These are phyloP conservation scores for Hyles euphorbiae DNA, from an alignment of 1,140 invertebrate genomes.

Conservation along the genomic window DNA sequence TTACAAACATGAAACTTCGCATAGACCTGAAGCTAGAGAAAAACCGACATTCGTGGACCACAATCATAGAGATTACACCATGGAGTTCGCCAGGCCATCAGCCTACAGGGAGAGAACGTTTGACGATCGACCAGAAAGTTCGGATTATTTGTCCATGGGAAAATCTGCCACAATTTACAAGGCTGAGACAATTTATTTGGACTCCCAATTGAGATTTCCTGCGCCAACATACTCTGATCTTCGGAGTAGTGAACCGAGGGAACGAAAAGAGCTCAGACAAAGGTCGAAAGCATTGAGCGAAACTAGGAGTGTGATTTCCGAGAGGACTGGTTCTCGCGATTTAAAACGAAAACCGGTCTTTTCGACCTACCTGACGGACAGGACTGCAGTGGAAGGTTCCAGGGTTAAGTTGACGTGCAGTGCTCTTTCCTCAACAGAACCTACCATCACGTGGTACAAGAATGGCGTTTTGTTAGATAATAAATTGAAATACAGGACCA, in stretches of 20 bases:
- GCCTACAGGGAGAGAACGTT: slow-evolving; percentile 42
- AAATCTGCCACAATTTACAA: slow-evolving; percentile 43
- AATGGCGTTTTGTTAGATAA: slow-evolving; percentile 79
- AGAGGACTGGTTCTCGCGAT: slow-evolving; percentile 58
- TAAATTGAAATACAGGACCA: slow-evolving; percentile 76
- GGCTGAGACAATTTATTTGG: slow-evolving; percentile 44
- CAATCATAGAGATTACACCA: slow-evolving; percentile 39
- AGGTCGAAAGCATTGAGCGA: slow-evolving; percentile 47
- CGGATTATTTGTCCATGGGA: slow-evolving; percentile 4
- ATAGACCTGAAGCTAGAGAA: slow-evolving; percentile 14
- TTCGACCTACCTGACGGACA: slow-evolving; percentile 86
- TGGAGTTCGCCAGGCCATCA: slow-evolving; percentile 47
- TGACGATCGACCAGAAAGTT: slow-evolving; percentile 21
- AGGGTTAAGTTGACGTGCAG: slow-evolving; percentile 89
- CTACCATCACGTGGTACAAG: slow-evolving; percentile 89
- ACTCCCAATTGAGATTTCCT: slow-evolving; percentile 42
- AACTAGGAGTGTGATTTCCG: slow-evolving; percentile 38
- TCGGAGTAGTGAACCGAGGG: slow-evolving; percentile 23
- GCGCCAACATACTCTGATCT: slow-evolving; percentile 17
- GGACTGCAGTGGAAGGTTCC: slow-evolving; percentile 83
- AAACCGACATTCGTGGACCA: slow-evolving; percentile 42
- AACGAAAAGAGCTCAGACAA: slow-evolving; percentile 31
- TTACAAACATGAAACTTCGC: too few relatives aligned
- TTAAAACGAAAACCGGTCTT: slow-evolving; percentile 85
- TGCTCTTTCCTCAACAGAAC: slow-evolving; percentile 87